Evolutionary conservation across 2,113 vertebrate genomes (phyloP).

Genomic region (Rhadina sibilatrix): DNA sequence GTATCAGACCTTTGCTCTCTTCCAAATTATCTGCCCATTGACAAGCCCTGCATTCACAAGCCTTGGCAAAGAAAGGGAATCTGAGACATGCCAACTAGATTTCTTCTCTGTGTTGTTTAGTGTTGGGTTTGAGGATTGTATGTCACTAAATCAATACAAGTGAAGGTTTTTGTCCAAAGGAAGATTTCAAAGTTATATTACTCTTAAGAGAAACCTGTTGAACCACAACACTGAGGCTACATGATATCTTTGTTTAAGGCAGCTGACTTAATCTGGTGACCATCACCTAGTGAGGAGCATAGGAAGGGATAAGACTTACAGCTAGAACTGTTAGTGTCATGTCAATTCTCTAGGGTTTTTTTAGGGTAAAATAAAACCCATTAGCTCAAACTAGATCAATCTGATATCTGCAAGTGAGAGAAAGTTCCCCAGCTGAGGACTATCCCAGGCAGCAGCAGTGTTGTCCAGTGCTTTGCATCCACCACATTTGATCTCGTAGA

Average conservation of each 20-base stretch:
- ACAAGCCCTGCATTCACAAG: background rate
- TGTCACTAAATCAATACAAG: background rate
- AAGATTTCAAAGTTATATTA: background rate
- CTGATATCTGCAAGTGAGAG: background rate
- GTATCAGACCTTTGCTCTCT: background rate
- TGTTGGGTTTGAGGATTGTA: background rate
- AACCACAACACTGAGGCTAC: background rate
- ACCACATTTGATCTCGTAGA: background rate
- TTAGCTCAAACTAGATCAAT: background rate
- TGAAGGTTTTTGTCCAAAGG: background rate
- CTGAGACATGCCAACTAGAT: background rate
- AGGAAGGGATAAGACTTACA: background rate
- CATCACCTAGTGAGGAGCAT: background rate
- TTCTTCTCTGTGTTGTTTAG: background rate
- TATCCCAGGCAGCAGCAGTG: background rate
- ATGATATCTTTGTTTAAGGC: background rate
- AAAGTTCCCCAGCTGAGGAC: background rate
- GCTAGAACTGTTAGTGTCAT: background rate
- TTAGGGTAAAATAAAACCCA: background rate
- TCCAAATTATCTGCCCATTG: rapidly evolving
- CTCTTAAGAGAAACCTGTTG: background rate
- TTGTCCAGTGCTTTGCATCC: background rate
- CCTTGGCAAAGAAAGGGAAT: background rate
- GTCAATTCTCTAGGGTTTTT: background rate
- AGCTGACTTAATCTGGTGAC: background rate